Evolutionary conservation across 2,888 invertebrate species (phyloP), one percentile per base, ranked within the genome.

Genomic region (Adineta ricciae): DNA sequence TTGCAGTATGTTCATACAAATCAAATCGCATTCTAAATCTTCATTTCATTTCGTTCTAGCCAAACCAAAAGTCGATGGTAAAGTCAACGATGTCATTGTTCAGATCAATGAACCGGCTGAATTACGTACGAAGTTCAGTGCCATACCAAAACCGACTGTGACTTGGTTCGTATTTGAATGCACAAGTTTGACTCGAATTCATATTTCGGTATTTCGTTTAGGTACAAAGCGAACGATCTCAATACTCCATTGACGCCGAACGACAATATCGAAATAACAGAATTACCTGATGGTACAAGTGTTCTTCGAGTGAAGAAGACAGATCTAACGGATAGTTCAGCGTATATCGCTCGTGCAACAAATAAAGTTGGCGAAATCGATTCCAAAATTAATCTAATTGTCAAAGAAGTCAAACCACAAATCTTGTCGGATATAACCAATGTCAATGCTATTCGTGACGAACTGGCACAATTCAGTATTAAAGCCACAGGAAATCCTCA

Each of bases 401-500:
- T 85, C 24, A 85, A 85, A 83, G 85, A 83, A 27, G 21, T 83
- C 11, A 78, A 78, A 78, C 78, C 85, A n/a, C 54, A 54, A 19
- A 83, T 85, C 19, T 73, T 85, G 16, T 50, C 73, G 24, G 83
- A 85, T 41, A 41, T 78, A 4, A 78, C 78, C 8, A 78, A 78
- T 41, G n/a, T 78, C 5, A n/a, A 36, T 85, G 85, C 83, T 36
- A 83, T 84, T 84, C 72, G 83, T 36, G 73, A 85, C 32, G 83
- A 86, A 83, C 32, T 84, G 36, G n/a, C 73, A 36, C 38, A 78
- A 83, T 52, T 84, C 38, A 50, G 8, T 36, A 83, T 85, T 16
- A 83, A 85, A 78, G 78, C 83, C 56, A 83, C 52, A 46, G 84
- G 86, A 36, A 89, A 90, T 82, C 88, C 88, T 1, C 87, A 88